Evolutionary conservation across 2,888 invertebrate species (phyloP).

Genomic region (Sarcophaga rosellei): DNA sequence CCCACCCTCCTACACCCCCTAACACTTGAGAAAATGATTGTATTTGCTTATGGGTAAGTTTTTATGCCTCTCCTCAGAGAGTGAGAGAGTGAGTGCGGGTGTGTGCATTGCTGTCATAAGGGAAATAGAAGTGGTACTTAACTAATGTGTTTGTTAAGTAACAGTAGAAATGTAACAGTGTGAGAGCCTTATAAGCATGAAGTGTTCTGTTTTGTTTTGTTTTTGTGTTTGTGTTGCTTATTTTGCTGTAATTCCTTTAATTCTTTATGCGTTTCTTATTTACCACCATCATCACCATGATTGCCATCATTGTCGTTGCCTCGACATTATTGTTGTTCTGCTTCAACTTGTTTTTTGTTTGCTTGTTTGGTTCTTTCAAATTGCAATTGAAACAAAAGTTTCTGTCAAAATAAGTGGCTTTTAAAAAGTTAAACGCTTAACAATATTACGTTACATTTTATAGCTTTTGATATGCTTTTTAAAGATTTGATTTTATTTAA

Average conservation of each 20-base stretch:
- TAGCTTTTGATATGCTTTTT: background rate
- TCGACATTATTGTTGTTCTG: constrained; percentile 29
- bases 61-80: background rate
- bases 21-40: background rate
- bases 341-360: background rate
- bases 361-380: background rate
- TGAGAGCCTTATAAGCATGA: constrained; percentile 71
- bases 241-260: constrained; percentile 31
- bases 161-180: constrained; percentile 35
- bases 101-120: constrained; percentile 37
- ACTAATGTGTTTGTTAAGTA: constrained; percentile 68
- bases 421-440: constrained; percentile 48
- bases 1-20: constrained; percentile 14
- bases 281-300: constrained; percentile 17
- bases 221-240: background rate
- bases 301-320: constrained; percentile 32
- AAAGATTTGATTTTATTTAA: background rate
- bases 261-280: constrained; percentile 17
- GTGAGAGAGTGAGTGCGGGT: background rate
- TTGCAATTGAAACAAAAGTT: constrained; percentile 36
- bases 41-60: background rate
- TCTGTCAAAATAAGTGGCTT: constrained; percentile 60
- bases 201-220: constrained; percentile 67
- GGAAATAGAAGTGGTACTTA: constrained; percentile 68
- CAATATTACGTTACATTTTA: background rate